phyloP scores from a whole-genome alignment of 2,888 invertebrate species.

The Orchestes rusci region DNA sequence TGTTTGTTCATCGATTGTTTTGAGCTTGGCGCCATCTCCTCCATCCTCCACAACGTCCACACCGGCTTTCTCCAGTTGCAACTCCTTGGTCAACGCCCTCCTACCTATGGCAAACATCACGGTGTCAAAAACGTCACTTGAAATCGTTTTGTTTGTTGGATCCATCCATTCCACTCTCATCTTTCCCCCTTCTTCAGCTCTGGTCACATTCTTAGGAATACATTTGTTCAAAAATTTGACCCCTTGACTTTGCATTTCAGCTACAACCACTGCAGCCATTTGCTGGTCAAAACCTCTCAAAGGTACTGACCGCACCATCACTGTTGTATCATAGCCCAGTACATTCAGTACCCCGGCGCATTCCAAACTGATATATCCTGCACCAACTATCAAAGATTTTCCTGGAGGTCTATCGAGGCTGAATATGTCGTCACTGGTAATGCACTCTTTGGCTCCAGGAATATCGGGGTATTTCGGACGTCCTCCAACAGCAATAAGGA shows the following conservation, averaged over 20 bases:
- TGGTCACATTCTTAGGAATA: slow-evolving; percentile 65
- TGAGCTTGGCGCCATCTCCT: too few relatives aligned
- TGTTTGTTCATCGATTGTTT: slow-evolving; percentile 72
- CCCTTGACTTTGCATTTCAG: slow-evolving; percentile 73
- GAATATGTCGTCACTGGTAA: slow-evolving; percentile 92
- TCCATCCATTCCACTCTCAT: slow-evolving; percentile 62
- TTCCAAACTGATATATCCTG: slow-evolving; percentile 90
- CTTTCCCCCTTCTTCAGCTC: slow-evolving; percentile 56
- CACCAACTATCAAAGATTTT: slow-evolving; percentile 83
- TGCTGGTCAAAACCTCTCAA: slow-evolving; percentile 90
- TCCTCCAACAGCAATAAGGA: slow-evolving; percentile 89
- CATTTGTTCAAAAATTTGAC: slow-evolving; percentile 67
- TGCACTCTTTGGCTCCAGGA: slow-evolving; percentile 79
- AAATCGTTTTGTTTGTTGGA: slow-evolving; percentile 36
- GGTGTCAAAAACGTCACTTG: slow-evolving; percentile 67
- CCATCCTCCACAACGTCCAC: slow-evolving; percentile 54
- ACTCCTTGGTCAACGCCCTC: slow-evolving; percentile 63
- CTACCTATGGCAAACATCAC: slow-evolving; percentile 81
- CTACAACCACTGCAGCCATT: slow-evolving; percentile 75
- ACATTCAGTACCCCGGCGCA: slow-evolving; percentile 90
- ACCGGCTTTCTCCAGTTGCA: slow-evolving; percentile 67
- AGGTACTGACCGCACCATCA: slow-evolving; percentile 82
- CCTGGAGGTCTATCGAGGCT: slow-evolving; percentile 76
- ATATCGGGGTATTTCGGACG: slow-evolving; percentile 82
- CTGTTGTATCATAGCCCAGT: slow-evolving; percentile 76